Percentiles rank a stretch among this genome's conserved stretches.
phyloP scores from a whole-genome alignment of 2,888 invertebrate genomes.

The Drosophila leonis region DNA sequence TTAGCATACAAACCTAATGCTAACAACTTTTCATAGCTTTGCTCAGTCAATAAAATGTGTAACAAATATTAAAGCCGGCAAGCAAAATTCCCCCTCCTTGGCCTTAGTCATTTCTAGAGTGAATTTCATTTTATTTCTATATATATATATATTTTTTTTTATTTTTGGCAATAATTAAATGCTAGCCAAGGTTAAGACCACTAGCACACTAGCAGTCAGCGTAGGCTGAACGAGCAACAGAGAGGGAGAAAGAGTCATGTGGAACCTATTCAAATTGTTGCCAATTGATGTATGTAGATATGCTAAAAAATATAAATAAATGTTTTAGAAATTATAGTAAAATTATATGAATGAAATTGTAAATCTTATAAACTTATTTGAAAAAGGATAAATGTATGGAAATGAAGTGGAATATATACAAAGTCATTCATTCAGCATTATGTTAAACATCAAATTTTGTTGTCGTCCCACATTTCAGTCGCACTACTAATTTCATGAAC shows the following conservation, averaged over 20 bases:
- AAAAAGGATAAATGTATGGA: no score
- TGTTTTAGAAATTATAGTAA: no score
- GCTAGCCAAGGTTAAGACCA: neutral
- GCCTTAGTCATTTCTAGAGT: neutral
- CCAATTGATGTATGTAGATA: neutral
- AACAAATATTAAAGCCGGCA: neutral
- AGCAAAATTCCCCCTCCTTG: neutral
- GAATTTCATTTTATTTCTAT: neutral
- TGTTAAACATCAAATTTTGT: no score
- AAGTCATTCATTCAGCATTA: no score
- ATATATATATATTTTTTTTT: no score
- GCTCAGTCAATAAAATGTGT: neutral
- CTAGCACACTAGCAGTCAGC: no score
- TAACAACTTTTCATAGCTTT: neutral
- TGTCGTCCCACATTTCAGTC: no score
- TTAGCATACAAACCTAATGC: neutral
- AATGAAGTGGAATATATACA: no score
- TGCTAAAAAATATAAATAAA: neutral
- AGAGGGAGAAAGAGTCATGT: neutral
- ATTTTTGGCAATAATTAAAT: neutral
- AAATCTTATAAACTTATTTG: no score
- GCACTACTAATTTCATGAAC: no score
- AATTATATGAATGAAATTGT: no score
- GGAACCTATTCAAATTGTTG: neutral
- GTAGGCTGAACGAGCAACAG: neutral